phyloP scores from a whole-genome alignment of 2,888 invertebrate genomes.

The Glyphotaelius pellucidus region DNA sequence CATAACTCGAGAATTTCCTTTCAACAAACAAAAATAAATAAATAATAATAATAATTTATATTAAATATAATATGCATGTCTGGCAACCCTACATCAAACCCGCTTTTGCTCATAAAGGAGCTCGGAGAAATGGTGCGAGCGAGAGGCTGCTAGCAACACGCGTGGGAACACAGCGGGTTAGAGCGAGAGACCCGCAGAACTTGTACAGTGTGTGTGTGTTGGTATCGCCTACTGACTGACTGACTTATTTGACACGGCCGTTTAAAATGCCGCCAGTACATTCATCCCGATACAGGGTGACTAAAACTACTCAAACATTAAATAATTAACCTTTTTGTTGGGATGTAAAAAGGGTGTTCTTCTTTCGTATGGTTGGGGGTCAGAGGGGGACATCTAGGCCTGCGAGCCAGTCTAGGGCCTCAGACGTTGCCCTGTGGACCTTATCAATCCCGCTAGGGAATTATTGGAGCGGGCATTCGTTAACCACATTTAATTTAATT shows the following conservation, averaged over 20 bases:
- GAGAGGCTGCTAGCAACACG: conserved; percentile 14
- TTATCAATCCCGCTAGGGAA: too few species aligned
- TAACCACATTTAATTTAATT: too few species aligned
- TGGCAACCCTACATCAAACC: not conserved
- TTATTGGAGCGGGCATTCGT: too few species aligned
- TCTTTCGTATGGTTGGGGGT: too few species aligned
- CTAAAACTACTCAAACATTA: not conserved
- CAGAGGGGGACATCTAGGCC: too few species aligned
- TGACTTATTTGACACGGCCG: conserved; percentile 51
- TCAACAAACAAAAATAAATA: too few species aligned
- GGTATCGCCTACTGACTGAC: conserved; percentile 55
- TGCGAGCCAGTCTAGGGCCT: too few species aligned
- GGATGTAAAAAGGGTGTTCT: too few species aligned
- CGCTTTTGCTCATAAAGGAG: not conserved
- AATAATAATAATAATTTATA: too few species aligned
- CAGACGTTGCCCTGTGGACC: too few species aligned
- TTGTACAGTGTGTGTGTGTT: not conserved
- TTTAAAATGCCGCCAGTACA: conserved; percentile 47
- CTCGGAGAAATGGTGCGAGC: conserved; percentile 52
- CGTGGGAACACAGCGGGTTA: not conserved
- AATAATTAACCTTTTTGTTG: too few species aligned
- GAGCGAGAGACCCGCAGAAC: conserved; percentile 12
- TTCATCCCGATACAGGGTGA: conserved; percentile 42
- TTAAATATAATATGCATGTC: not conserved
- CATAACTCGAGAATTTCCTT: too few species aligned